These are phyloP conservation scores for Megaleporinus macrocephalus DNA, from an alignment of 2,113 vertebrate species.

Conservation along the genomic window DNA sequence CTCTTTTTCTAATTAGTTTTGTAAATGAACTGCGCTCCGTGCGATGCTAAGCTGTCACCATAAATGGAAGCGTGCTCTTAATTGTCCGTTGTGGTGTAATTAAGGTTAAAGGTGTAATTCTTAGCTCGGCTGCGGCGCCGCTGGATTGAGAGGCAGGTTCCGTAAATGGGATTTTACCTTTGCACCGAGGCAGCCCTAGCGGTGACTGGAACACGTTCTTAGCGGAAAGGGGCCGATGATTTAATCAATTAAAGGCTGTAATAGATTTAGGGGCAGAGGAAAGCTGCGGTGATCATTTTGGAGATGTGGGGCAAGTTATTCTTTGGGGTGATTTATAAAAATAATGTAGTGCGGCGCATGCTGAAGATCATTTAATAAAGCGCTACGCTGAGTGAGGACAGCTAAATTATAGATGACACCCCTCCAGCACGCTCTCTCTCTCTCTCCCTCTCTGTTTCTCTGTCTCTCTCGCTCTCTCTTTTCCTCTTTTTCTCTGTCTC, in stretches of 20 bases:
- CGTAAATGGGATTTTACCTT: constrained; percentile 7
- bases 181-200: constrained; percentile 17
- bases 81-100: background rate
- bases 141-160: background rate
- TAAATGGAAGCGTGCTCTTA: background rate
- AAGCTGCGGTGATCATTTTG: constrained; percentile 66
- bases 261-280: constrained; percentile 61
- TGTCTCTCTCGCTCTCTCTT: constrained; percentile 22
- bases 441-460: constrained; percentile 34
- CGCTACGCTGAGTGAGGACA: constrained; percentile 56
- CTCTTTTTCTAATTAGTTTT: background rate
- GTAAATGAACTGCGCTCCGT: background rate
- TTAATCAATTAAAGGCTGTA: constrained; percentile 66
- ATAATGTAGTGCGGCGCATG: constrained; percentile 66
- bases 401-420: constrained; percentile 59
- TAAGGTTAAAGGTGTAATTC: background rate
- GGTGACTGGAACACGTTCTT: constrained; percentile 40
- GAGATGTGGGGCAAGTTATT: constrained; percentile 68
- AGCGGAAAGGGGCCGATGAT: constrained; percentile 52
- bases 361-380: constrained; percentile 73
- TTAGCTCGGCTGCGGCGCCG: background rate
- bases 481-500: constrained; percentile 19
- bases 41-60: background rate
- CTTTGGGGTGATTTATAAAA: constrained; percentile 74
- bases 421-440: constrained; percentile 43